phyloP scores from a whole-genome alignment of 2,113 vertebrate species.

The human (Homo sapiens) region GRCh38 chr5:60589501-60590000 shows the following conservation, averaged over 20 bases:
- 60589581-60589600: not conserved
- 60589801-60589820: not conserved
- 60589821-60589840: not conserved
- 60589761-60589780: no score
- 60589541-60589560: conserved; percentile 13
- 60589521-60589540: not conserved
- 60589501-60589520: not conserved
- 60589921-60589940: not conserved
- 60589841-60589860: not conserved
- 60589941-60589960: not conserved
- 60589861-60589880: not conserved
- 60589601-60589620: not conserved
- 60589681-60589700: not conserved
- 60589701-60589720: not conserved
- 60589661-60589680: not conserved
- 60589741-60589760: not conserved
- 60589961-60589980: not conserved
- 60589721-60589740: not conserved
- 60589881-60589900: not conserved
- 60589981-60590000: not conserved
- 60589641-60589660: not conserved
- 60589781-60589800: not conserved
- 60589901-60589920: not conserved
- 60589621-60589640: not conserved
- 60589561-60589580: not conserved